Conservation (phyloP, 2,888 invertebrate genomes). For the Drosophila niveifrons region DNA sequence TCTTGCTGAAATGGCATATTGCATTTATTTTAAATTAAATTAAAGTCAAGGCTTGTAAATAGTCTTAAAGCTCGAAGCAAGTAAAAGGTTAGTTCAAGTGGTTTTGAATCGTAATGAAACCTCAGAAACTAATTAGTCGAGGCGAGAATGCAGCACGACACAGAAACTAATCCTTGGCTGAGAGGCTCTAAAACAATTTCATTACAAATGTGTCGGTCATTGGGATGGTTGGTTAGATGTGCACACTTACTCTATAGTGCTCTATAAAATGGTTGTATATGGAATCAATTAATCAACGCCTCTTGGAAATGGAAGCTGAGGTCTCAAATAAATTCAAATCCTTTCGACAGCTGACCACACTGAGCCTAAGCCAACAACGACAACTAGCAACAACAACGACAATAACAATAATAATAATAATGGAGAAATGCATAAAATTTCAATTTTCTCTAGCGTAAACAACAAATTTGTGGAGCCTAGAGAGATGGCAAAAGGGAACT, state of each 20-base stretch:
- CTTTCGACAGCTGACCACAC: conserved; percentile 67
- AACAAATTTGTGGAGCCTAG: conserved; percentile 31
- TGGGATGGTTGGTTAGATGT: conserved; percentile 20
- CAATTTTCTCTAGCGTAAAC: conserved; percentile 74
- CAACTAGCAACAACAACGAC: conserved; percentile 23
- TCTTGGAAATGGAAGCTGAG: conserved; percentile 29
- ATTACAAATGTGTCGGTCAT: conserved; percentile 25
- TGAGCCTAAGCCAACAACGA: conserved; percentile 34
- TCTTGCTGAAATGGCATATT: background rate
- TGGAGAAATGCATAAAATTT: conserved; percentile 69
- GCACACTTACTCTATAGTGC: conserved; percentile 2
- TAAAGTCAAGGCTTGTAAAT: conserved; percentile 15
- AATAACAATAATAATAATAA: conserved; percentile 36
- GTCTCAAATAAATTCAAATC: conserved; percentile 67
- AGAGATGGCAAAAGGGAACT: background rate
- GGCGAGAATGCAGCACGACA: conserved; percentile 24
- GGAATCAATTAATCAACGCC: conserved; percentile 74
- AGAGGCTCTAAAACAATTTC: conserved; percentile 20
- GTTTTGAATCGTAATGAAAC: conserved; percentile 39
- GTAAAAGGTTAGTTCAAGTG: conserved; percentile 11
- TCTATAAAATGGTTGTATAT: conserved; percentile 19
- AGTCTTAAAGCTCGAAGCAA: conserved; percentile 13
- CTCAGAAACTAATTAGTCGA: conserved; percentile 74
- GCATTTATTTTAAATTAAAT: background rate
- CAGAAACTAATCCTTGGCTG: conserved; percentile 27